These are phyloP conservation scores for Meloe dianella DNA, from an alignment of 2,888 invertebrate species.

Conservation along the genomic window DNA sequence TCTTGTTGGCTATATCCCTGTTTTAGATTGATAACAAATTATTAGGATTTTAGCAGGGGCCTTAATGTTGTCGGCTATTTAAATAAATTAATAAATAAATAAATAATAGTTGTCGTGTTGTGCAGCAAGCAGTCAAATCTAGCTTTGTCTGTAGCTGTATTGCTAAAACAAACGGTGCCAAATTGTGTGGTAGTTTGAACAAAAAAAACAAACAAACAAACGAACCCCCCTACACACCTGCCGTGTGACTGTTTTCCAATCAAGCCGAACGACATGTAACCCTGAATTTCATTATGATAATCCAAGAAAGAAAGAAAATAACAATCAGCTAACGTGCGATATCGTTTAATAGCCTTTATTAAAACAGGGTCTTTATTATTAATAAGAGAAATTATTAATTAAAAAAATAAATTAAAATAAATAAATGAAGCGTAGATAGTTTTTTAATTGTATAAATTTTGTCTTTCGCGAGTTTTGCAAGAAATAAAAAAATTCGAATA, in stretches of 20 bases:
- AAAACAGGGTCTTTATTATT: conserved; percentile 61
- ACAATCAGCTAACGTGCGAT: conserved; percentile 56
- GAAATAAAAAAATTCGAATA: conserved; percentile 44
- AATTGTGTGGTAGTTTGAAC: conserved; percentile 40
- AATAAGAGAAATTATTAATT: conserved; percentile 29
- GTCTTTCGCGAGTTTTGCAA: conserved; percentile 44
- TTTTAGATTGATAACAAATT: conserved; percentile 23
- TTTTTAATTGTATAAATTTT: conserved; percentile 46
- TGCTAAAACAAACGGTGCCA: conserved; percentile 44
- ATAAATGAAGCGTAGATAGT: conserved; percentile 53
- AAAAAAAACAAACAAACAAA: conserved; percentile 34
- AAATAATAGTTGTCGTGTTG: conserved; percentile 58
- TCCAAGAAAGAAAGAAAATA: conserved; percentile 38
- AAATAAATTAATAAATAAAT: neutral
- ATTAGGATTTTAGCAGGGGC: conserved; percentile 58
- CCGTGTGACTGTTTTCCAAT: conserved; percentile 47
- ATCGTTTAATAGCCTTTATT: conserved; percentile 60
- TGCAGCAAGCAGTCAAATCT: conserved; percentile 58
- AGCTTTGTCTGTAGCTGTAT: conserved; percentile 51
- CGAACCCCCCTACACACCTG: conserved; percentile 28
- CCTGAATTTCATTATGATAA: conserved; percentile 42
- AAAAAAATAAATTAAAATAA: conserved; percentile 30
- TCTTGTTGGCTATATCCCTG: conserved; percentile 35
- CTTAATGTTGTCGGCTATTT: conserved; percentile 57
- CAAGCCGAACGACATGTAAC: conserved; percentile 29